Evolutionary conservation across 2,113 vertebrate genomes (phyloP).

Genomic region (Eidolon helvum): DNA sequence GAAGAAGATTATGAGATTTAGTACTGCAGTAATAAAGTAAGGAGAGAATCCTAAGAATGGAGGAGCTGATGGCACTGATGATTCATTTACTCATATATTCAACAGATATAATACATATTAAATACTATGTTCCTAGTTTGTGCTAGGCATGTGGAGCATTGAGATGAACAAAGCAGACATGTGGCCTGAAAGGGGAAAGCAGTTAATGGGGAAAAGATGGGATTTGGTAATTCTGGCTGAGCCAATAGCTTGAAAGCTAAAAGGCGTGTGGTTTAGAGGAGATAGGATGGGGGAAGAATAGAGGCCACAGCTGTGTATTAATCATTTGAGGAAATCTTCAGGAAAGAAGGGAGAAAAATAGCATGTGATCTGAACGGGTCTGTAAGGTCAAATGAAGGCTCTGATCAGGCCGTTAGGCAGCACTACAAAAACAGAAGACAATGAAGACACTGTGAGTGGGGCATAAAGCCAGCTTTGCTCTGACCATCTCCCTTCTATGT

Average conservation of each 20-base stretch:
- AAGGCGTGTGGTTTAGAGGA: background rate
- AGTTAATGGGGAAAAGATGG: background rate
- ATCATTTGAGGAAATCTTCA: background rate
- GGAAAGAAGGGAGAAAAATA: background rate
- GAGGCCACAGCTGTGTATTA: background rate
- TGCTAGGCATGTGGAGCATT: background rate
- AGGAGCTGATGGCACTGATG: background rate
- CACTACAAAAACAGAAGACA: background rate
- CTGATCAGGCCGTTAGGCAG: too few species aligned
- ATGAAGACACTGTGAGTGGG: background rate
- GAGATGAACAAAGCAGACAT: background rate
- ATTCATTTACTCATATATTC: background rate
- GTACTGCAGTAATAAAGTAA: background rate
- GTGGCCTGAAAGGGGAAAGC: background rate
- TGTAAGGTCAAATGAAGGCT: background rate
- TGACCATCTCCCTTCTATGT: background rate
- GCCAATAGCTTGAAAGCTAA: background rate
- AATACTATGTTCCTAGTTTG: background rate
- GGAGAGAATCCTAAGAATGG: background rate
- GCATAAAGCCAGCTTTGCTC: background rate
- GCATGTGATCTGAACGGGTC: background rate
- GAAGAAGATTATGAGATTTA: background rate
- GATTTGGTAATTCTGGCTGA: background rate
- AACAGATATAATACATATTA: background rate
- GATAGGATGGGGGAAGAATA: background rate